Conservation (phyloP, 2,113 vertebrate species). For the Puma concolor region DNA sequence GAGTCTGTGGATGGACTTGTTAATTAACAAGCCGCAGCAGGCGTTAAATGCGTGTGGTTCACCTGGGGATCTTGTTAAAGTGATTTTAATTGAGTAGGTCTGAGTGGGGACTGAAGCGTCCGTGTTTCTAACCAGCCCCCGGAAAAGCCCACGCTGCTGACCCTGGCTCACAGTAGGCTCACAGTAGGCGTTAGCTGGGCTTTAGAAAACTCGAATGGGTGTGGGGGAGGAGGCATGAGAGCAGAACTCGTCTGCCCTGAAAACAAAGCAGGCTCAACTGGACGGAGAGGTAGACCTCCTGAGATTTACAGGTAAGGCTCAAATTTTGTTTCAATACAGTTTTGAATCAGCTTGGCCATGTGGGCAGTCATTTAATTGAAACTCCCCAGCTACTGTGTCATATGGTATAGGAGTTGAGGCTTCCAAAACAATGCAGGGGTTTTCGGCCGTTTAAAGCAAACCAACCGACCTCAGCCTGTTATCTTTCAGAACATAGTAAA, state of each 20-base stretch:
- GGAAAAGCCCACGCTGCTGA: not conserved
- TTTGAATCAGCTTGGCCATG: not conserved
- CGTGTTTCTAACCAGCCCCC: not conserved
- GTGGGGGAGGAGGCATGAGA: fast-evolving
- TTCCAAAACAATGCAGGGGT: not conserved
- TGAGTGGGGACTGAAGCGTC: not conserved
- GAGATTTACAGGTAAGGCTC: not conserved
- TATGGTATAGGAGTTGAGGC: not conserved
- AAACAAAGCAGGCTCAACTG: not conserved
- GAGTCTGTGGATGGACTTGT: not conserved
- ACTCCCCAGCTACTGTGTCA: not conserved
- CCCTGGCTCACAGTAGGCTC: fast-evolving
- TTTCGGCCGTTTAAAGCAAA: not conserved
- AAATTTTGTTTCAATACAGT: not conserved
- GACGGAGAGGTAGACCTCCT: not conserved
- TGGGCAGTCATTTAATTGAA: not conserved
- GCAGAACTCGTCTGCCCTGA: not conserved
- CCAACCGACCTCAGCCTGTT: not conserved
- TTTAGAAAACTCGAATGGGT: not conserved
- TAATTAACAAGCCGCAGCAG: not conserved
- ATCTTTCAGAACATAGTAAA: not conserved
- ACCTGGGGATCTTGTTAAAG: not conserved
- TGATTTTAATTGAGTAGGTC: not conserved
- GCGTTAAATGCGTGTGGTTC: not conserved
- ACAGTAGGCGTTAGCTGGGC: not conserved